Percentiles rank a stretch among this genome's conserved stretches.
Evolutionary conservation across 2,888 invertebrate species (phyloP).

Genomic region (Andrena minutula): DNA sequence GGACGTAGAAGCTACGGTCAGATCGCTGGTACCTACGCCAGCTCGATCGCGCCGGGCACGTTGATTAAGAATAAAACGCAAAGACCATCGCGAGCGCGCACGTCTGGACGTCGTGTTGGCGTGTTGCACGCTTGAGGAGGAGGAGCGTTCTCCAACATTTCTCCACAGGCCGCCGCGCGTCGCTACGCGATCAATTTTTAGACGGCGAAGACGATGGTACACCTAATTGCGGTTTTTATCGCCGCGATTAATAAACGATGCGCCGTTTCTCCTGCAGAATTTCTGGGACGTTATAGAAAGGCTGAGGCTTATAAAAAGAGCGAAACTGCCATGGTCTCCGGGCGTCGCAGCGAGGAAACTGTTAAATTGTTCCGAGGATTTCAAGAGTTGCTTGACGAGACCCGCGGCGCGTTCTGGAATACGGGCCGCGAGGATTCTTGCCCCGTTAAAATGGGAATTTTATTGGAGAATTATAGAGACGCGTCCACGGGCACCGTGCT

Average conservation of each 20-base stretch:
- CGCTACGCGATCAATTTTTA: constrained; percentile 7
- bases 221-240: constrained; percentile 24
- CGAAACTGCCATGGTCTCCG: not conserved
- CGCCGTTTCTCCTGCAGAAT: not conserved
- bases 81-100: constrained; percentile 14
- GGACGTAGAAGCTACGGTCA: constrained; percentile 28
- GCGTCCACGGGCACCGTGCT: not conserved
- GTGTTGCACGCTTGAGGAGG: constrained; percentile 3
- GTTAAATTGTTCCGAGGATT: not conserved
- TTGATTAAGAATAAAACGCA: constrained; percentile 45
- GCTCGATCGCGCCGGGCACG: constrained; percentile 15
- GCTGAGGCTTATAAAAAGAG: not conserved
- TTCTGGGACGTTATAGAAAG: not conserved
- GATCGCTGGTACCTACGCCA: constrained; percentile 5
- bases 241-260: constrained; percentile 9
- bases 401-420: not conserved
- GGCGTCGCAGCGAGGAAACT: not conserved
- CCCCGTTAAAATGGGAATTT: not conserved
- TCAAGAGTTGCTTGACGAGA: not conserved
- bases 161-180: not conserved
- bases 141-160: not conserved
- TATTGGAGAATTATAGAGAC: not conserved
- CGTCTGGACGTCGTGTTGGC: not conserved
- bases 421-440: not conserved
- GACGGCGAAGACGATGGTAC: not conserved